phyloP scores from a whole-genome alignment of 2,113 vertebrate species.

The Neolamprologus falcicula region DNA sequence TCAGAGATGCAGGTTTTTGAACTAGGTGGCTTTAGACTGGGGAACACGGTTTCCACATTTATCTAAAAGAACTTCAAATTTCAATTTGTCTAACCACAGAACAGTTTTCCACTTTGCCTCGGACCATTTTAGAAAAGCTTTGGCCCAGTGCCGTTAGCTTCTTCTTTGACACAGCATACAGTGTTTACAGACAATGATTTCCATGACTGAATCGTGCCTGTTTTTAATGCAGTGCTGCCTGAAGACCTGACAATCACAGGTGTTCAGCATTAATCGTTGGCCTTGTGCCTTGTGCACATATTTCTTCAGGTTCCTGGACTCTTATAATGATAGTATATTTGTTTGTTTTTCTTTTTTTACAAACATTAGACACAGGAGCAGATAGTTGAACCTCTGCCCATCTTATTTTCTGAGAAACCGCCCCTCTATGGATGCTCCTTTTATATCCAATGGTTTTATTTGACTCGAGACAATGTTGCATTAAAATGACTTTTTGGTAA shows the following conservation, averaged over 20 bases:
- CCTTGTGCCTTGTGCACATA: not conserved
- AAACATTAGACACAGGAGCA: not conserved
- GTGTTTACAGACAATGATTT: not conserved
- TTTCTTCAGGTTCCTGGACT: not conserved
- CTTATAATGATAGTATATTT: not conserved
- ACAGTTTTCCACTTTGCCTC: not conserved
- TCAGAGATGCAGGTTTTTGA: not conserved
- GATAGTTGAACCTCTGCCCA: not conserved
- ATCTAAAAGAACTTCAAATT: not conserved
- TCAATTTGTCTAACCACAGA: not conserved
- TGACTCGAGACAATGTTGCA: not conserved
- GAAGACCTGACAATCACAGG: not conserved
- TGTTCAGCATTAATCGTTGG: not conserved
- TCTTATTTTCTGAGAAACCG: not conserved
- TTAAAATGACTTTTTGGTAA: not conserved
- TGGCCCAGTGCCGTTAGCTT: not conserved
- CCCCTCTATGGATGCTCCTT: not conserved
- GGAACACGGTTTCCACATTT: not conserved
- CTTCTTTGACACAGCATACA: not conserved
- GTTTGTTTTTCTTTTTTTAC: not conserved
- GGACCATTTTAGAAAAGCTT: not conserved
- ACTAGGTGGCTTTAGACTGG: not conserved
- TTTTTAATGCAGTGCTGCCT: not conserved
- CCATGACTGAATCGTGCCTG: not conserved
- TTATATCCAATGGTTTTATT: not conserved